phyloP scores from a whole-genome alignment of 2,113 vertebrate species.

The Gracilinanus agilis region DNA sequence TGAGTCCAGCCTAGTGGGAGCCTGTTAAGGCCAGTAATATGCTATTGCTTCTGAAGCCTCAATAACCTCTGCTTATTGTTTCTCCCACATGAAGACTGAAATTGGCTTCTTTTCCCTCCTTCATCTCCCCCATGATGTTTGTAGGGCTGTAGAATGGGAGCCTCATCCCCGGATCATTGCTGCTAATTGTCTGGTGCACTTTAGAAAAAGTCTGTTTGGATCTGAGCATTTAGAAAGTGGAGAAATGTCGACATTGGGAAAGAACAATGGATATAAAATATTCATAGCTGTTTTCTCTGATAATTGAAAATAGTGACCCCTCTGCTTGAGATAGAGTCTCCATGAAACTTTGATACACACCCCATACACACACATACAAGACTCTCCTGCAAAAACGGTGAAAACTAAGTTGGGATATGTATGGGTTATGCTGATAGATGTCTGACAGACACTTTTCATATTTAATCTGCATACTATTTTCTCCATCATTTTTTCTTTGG shows the following conservation, averaged over 20 bases:
- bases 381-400: neutral
- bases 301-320: conserved; percentile 55
- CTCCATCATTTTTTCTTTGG: neutral
- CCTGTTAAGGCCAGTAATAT: neutral
- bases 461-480: neutral
- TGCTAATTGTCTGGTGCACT: conserved; percentile 60
- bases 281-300: conserved; percentile 58
- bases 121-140: conserved; percentile 18
- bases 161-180: neutral
- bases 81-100: neutral
- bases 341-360: neutral
- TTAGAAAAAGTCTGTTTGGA: conserved; percentile 63
- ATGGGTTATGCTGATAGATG: neutral
- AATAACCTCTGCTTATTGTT: neutral
- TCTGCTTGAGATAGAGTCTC: conserved; percentile 37
- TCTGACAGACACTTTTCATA: neutral
- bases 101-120: conserved; percentile 31
- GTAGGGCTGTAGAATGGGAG: conserved; percentile 1
- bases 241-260: conserved; percentile 57
- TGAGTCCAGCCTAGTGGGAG: conserved; percentile 10
- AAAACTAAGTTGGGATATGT: neutral
- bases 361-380: neutral
- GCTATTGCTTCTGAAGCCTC: neutral
- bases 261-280: conserved; percentile 68
- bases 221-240: conserved; percentile 65